Evolutionary conservation across 2,113 vertebrate species (phyloP), one percentile per base, ranked within the genome.

Genomic region (Merops nubicus): DNA sequence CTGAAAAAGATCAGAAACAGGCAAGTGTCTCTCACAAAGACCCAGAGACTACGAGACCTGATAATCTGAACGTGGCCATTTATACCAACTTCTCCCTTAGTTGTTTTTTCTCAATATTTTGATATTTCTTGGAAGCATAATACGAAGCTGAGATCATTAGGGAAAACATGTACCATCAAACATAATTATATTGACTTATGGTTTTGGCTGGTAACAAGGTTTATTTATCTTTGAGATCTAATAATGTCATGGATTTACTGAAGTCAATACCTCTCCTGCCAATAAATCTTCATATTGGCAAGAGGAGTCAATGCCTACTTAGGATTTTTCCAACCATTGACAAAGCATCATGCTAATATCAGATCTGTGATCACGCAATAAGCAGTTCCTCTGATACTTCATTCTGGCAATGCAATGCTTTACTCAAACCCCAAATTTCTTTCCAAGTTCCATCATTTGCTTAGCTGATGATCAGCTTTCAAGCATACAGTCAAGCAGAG

Each of bases 221-320:
- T 98, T 98, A 98, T 98, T 97, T 97, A 93, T 97, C 93, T 94
- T 97, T 31, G 42, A 97, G 96, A 95, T 97, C 96, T 93, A 98
- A 98, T 98, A 98, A 98, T 96, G 96, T 96, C 89, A 93, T 85
- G 97, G 92, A 97, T 98, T 97, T 98, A 85, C 83, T 91, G 82
- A 91, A 96, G 97, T 98, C 98, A 97, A 98, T 98, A 98, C 86
- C 72, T 96, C 91, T 95, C 6, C 1, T 94, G 72, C 97, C 91
- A 98, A 98, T 98, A 98, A 98, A 98, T 98, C 98, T 97, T 98
- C 86, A 89, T 98, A 98, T 98, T 43, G 85, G 96, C 97, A 98
- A 95, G 83, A 92, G 74, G 96, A 97, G 95, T 97, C 98, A 98
- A 95, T 98, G 97, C 81, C 97, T 98, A 95, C 97, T 98, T 98